Evolutionary conservation across 2,888 invertebrate species (phyloP).

Genomic region (Cataglyphis livida): DNA sequence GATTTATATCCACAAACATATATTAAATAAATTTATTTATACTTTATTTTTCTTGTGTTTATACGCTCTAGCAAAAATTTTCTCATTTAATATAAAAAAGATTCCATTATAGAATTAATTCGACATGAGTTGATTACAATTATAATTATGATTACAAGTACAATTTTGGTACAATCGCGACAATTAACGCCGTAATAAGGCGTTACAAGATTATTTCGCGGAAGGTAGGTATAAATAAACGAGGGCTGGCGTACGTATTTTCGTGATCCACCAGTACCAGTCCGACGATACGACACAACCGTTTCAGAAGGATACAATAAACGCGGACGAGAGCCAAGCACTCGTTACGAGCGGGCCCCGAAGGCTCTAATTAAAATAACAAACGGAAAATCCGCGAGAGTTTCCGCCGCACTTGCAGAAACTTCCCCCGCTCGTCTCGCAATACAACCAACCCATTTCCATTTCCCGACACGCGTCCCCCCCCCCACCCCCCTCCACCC

Average conservation of each 20-base stretch:
- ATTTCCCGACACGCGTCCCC: conserved; percentile 53
- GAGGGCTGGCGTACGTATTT: conserved; percentile 40
- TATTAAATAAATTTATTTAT: neutral
- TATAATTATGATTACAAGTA: neutral
- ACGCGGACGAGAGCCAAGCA: conserved; percentile 63
- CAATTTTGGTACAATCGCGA: neutral
- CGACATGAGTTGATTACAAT: neutral
- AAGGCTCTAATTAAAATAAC: conserved; percentile 84
- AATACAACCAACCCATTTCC: conserved; percentile 24
- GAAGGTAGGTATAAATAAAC: conserved; percentile 42
- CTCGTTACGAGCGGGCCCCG: conserved; percentile 76
- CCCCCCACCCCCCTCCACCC: neutral
- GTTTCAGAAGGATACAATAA: conserved; percentile 60
- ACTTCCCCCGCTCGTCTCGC: conserved; percentile 61
- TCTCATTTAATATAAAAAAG: neutral
- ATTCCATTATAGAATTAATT: neutral
- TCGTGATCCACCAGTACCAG: conserved; percentile 46
- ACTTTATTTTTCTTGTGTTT: neutral
- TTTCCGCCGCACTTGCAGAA: conserved; percentile 70
- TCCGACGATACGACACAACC: conserved; percentile 58
- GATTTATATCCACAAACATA: neutral
- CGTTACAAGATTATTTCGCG: conserved; percentile 22
- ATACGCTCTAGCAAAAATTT: neutral
- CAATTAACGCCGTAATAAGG: conserved; percentile 10
- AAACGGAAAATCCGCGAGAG: conserved; percentile 78